These are phyloP conservation scores for Grammomys surdaster DNA, from an alignment of 2,113 vertebrate species.

Conservation along the genomic window DNA sequence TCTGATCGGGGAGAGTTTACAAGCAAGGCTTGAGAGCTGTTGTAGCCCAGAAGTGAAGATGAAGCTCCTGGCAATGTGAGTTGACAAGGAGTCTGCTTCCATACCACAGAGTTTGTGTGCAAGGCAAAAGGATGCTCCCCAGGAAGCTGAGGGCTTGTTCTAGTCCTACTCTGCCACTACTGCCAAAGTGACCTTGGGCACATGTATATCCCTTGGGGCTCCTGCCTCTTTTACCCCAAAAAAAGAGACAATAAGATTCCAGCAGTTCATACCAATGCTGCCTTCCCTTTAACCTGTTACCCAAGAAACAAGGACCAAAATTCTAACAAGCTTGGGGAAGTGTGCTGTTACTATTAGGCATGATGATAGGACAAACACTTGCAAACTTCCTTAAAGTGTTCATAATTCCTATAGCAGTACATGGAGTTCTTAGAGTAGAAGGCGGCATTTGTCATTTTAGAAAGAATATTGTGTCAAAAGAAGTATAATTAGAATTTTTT, in stretches of 20 bases:
- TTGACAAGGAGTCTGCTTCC: background rate
- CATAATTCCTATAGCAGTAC: background rate
- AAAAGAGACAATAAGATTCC: background rate
- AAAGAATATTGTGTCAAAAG: background rate
- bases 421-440: constrained; percentile 4
- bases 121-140: background rate
- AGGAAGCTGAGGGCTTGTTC: background rate
- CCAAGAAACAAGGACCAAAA: background rate
- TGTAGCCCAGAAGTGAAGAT: background rate
- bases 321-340: background rate
- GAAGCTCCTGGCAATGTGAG: background rate
- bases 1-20: background rate
- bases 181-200: background rate
- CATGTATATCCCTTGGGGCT: background rate
- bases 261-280: background rate
- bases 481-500: constrained; percentile 1
- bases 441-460: background rate
- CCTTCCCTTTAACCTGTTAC: background rate
- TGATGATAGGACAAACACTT: background rate
- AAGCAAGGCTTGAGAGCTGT: background rate
- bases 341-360: background rate
- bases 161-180: background rate
- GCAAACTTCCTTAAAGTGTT: constrained; percentile 1
- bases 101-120: background rate
- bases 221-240: constrained; percentile 8